These are phyloP conservation scores for Drosophila nasuta DNA, from an alignment of 1,140 invertebrate genomes.

Conservation along the genomic window DNA sequence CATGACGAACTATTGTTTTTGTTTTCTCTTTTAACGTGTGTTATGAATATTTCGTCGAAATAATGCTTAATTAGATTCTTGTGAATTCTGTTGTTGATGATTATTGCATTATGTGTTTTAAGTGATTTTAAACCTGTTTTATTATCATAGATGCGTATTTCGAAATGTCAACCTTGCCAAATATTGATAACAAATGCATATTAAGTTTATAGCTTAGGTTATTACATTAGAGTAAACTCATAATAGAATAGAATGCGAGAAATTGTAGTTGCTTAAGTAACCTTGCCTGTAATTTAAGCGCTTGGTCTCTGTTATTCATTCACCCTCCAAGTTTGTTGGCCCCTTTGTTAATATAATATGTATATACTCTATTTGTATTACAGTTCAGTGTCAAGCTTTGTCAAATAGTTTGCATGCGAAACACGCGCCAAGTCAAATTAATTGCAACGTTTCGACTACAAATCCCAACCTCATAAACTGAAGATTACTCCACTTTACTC, in stretches of 20 bases:
- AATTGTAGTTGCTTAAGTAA: slow-evolving; percentile 36
- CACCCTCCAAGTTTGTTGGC: slow-evolving; percentile 15
- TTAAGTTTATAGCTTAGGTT: neutral
- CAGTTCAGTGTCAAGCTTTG: slow-evolving; percentile 42
- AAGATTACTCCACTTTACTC: slow-evolving; percentile 61
- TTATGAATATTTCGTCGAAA: too few species aligned
- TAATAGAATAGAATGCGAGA: slow-evolving; percentile 14
- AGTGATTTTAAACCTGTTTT: neutral
- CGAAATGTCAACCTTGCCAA: neutral
- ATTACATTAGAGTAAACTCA: neutral
- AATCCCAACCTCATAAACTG: slow-evolving; percentile 76
- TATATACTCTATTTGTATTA: slow-evolving; percentile 22
- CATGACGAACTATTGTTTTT: too few species aligned
- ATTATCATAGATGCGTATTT: neutral
- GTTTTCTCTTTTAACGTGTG: too few species aligned
- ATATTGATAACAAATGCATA: slow-evolving; percentile 1
- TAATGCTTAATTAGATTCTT: neutral
- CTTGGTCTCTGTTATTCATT: neutral
- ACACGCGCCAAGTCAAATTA: slow-evolving; percentile 72
- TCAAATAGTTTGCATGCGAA: slow-evolving; percentile 59
- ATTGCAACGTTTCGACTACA: slow-evolving; percentile 70
- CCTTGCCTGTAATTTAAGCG: slow-evolving; percentile 17
- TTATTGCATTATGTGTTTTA: neutral
- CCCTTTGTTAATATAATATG: slow-evolving; percentile 15
- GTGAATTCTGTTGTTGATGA: neutral